phyloP scores from a whole-genome alignment of 2,888 invertebrate species.

The Horisme vitalbata region DNA sequence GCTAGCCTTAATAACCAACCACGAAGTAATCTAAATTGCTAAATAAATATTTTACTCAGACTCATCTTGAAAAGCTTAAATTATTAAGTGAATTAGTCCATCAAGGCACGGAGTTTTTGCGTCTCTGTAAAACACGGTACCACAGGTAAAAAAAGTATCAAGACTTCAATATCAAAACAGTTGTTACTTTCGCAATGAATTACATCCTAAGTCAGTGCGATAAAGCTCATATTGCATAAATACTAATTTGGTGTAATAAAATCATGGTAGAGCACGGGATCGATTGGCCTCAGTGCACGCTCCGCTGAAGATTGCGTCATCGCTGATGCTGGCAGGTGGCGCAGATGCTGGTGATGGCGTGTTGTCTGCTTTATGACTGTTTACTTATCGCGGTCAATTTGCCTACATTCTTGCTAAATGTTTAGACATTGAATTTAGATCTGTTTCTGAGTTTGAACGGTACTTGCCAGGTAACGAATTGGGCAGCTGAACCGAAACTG shows the following conservation, averaged over 20 bases:
- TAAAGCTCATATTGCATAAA: too few relatives aligned
- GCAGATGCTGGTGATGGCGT: conserved; percentile 33
- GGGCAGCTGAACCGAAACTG: not conserved
- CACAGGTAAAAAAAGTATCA: too few relatives aligned
- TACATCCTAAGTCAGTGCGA: too few relatives aligned
- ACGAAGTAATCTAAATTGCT: conserved; percentile 13
- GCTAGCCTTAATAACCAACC: not conserved
- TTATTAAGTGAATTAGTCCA: conserved; percentile 24
- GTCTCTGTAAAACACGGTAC: conserved; percentile 24
- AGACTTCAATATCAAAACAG: too few relatives aligned
- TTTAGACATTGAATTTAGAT: too few relatives aligned
- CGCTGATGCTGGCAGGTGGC: conserved; percentile 37
- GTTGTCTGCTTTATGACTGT: conserved; percentile 21
- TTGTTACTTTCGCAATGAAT: too few relatives aligned
- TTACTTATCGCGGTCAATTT: not conserved
- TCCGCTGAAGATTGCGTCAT: conserved; percentile 37
- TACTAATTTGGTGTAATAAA: too few relatives aligned
- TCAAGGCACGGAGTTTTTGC: conserved; percentile 18
- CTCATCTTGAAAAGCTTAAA: conserved; percentile 3
- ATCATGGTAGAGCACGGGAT: conserved; percentile 9
- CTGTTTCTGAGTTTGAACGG: not conserved
- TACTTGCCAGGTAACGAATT: conserved; percentile 1
- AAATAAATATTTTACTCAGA: conserved; percentile 9
- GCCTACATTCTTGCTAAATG: not conserved
- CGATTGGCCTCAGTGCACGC: conserved; percentile 41